Base-by-base conservation (phyloP, 2,888 invertebrate species). In the Germaria angustata region DNA sequence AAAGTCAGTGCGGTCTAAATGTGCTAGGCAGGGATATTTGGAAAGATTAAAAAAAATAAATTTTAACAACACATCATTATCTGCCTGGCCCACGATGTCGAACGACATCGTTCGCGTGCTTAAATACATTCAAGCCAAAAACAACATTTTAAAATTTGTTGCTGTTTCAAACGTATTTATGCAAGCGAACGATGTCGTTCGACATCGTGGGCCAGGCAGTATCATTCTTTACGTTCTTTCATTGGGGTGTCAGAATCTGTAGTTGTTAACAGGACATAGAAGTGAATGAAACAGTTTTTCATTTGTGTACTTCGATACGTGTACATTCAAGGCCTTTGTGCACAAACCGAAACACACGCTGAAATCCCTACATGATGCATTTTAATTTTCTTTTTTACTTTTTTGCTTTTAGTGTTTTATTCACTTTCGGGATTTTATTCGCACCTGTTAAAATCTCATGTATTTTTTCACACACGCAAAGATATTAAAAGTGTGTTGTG, bases 391-490 rank as follows among this genome's bases (percentile, higher is more conserved):
- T 15, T 9, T 34, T 13, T 5, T 15, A 4, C 36, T 49, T 15
- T 44, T 11, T 6, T 28, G 11, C 4, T 9, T 7, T 44, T 39
- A 41, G 15, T 13, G n/a, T 4, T 7, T n/a, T 9, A 20, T 49
- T 36, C n/a, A n/a, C 61, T 34, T 57, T 22, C 36, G 51, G 15
- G 6, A 34, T 51, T 34, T 80, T 32, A 80, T 80, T 61, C 59
- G 66, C 79, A 72, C 79, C 79, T 80, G 79, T 44, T 73, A 51
- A 44, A 66, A 11, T 59, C 41, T 20, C 41, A 36, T 66, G 51
- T 80, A 73, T 13, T 68, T 73, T 73, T 73, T 59, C 59, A 80
- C 59, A 66, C 57, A 80, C 51, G 44, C 51, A 68, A 66, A 66
- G 51, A 49, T 32, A 15, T 1, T 9, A 17, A 49, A 22, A 17